Evolutionary conservation across 2,113 vertebrate genomes (phyloP).

Genomic region (Psilopogon haemacephalus): DNA sequence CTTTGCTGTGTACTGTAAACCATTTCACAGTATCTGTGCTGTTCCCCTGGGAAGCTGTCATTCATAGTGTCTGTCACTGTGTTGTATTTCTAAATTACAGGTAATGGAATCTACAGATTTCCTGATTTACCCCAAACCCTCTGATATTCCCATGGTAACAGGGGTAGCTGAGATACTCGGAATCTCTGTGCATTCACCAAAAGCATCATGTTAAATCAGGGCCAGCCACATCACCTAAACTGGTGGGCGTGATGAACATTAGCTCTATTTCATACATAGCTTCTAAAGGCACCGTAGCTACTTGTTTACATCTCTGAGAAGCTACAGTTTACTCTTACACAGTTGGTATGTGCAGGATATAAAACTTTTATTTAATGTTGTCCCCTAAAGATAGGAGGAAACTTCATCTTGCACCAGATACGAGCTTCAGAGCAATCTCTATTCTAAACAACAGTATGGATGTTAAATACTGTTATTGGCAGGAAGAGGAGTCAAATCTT

Average conservation of each 20-base stretch:
- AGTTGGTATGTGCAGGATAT: neutral
- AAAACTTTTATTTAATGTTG: neutral
- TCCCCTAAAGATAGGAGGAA: neutral
- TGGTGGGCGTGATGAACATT: neutral
- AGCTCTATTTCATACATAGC: neutral
- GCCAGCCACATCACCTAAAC: neutral
- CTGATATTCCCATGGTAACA: neutral
- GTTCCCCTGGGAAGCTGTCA: neutral
- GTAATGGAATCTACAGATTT: neutral
- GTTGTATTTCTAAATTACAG: neutral
- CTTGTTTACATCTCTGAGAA: neutral
- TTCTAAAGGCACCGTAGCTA: neutral
- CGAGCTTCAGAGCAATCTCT: neutral
- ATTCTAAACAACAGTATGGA: neutral
- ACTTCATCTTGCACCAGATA: neutral
- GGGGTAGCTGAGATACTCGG: neutral
- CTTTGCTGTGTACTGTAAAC: neutral
- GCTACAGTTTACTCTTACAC: neutral
- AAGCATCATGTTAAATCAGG: neutral
- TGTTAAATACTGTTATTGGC: neutral
- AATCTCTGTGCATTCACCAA: neutral
- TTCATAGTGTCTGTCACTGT: neutral
- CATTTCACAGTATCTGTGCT: neutral
- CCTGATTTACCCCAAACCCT: neutral
- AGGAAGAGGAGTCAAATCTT: neutral